Percentiles rank a stretch among this genome's conserved stretches.
These are phyloP conservation scores for Threskiornis aethiopicus DNA, from an alignment of 2,797 vertebrate genomes.

Conservation along the genomic window DNA sequence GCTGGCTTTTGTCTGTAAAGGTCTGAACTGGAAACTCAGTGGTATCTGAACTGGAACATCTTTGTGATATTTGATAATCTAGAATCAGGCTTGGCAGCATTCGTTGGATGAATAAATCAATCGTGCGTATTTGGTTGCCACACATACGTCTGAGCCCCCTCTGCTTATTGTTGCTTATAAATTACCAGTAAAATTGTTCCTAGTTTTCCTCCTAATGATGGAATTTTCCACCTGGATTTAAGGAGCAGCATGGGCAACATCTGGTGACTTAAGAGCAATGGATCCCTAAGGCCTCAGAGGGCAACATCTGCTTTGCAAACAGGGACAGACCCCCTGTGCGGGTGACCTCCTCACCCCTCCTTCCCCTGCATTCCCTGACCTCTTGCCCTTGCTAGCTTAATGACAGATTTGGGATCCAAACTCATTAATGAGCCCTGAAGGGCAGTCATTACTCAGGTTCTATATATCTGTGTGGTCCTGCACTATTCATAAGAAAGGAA, in stretches of 20 bases:
- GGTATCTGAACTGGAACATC: not conserved
- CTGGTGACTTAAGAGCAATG: conserved; percentile 15
- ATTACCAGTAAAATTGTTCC: not conserved
- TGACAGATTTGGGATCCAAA: conserved; percentile 49
- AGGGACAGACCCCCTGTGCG: not conserved
- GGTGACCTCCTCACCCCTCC: conserved; percentile 32
- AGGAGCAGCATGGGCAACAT: conserved; percentile 8
- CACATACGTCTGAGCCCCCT: not conserved
- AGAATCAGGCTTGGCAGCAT: not conserved
- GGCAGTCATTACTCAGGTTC: not conserved
- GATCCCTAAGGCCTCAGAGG: not conserved
- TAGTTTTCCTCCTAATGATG: not conserved
- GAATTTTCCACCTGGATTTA: conserved; percentile 43
- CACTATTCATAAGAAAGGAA: not conserved
- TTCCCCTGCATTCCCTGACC: not conserved
- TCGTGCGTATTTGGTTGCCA: not conserved
- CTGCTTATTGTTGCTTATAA: not conserved
- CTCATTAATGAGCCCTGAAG: conserved; percentile 12
- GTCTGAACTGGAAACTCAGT: not conserved
- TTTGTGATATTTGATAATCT: conserved; percentile 3
- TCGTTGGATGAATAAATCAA: not conserved
- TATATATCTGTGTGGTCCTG: not conserved
- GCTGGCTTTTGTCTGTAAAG: conserved; percentile 3
- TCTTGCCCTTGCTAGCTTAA: conserved; percentile 29
- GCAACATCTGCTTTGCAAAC: conserved; percentile 41